phyloP scores from a whole-genome alignment of 2,797 vertebrate genomes.

The Glyptemys insculpta region DNA sequence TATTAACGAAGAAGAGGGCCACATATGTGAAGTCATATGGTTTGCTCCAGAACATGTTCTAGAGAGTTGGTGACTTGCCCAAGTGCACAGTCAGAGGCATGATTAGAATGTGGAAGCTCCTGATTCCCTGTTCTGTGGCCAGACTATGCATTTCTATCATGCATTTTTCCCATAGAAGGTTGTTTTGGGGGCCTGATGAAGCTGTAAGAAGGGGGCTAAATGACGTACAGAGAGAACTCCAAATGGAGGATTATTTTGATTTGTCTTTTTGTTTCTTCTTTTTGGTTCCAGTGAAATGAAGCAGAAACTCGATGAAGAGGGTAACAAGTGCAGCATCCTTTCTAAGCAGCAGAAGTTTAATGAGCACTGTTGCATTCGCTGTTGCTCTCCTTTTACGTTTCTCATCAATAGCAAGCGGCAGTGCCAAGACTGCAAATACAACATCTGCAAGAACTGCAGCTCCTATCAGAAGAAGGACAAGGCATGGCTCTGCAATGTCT shows the following conservation, averaged over 20 bases:
- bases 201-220: background rate
- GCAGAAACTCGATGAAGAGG: slow-evolving; percentile 95
- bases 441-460: slow-evolving; percentile 95
- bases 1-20: background rate
- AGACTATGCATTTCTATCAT: background rate
- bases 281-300: slow-evolving; percentile 89
- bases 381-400: slow-evolving; percentile 95
- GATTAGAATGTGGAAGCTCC: background rate
- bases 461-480: slow-evolving; percentile 91
- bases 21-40: background rate
- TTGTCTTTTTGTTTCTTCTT: background rate
- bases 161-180: background rate
- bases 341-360: slow-evolving; percentile 95
- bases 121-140: background rate
- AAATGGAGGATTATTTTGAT: background rate
- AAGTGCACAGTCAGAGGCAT: background rate
- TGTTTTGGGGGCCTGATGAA: background rate
- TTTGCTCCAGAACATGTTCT: background rate
- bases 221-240: background rate
- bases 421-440: slow-evolving; percentile 94
- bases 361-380: slow-evolving; percentile 96
- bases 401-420: slow-evolving; percentile 93
- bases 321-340: slow-evolving; percentile 94
- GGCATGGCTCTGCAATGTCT: slow-evolving; percentile 92
- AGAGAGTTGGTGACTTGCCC: background rate